A percentile compares a stretch with the other conserved stretches of the same genome.
These are phyloP conservation scores for Monopis laevigella DNA, from an alignment of 2,888 invertebrate genomes.

Conservation along the genomic window DNA sequence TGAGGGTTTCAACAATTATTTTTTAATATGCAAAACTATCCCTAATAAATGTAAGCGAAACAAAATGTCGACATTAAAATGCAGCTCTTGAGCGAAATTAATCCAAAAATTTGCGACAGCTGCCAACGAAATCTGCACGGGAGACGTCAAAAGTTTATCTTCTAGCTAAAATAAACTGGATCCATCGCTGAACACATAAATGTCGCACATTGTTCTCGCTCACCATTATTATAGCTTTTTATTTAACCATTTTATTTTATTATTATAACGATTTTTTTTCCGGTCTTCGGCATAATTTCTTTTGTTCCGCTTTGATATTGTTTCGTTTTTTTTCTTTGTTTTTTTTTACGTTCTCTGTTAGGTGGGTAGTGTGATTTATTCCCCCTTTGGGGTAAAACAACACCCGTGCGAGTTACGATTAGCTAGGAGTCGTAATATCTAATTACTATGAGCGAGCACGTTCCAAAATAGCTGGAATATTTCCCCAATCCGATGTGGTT, in stretches of 20 bases:
- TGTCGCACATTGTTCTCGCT: conserved; percentile 17
- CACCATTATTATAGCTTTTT: conserved; percentile 56
- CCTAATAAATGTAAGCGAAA: conserved; percentile 37
- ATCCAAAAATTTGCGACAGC: conserved; percentile 52
- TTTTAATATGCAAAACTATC: conserved; percentile 23
- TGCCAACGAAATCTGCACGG: conserved; percentile 33
- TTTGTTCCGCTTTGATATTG: conserved; percentile 58
- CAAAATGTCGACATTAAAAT: conserved; percentile 51
- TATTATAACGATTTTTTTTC: conserved; percentile 63
- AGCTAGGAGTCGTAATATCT: conserved; percentile 60
- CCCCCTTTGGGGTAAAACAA: conserved; percentile 64
- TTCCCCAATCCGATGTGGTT: conserved; percentile 62
- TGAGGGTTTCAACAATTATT: background rate
- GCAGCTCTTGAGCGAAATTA: conserved; percentile 47
- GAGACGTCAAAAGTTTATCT: conserved; percentile 45
- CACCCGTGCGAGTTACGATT: conserved; percentile 65
- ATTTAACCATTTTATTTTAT: conserved; percentile 60
- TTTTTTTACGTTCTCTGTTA: conserved; percentile 34
- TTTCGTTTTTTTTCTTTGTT: background rate
- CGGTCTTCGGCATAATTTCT: conserved; percentile 58
- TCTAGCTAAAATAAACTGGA: conserved; percentile 52
- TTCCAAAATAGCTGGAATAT: conserved; percentile 58
- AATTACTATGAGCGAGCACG: conserved; percentile 65
- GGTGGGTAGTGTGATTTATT: conserved; percentile 56
- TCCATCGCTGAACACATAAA: conserved; percentile 34